These are phyloP conservation scores for Spilogale gracilis DNA, from an alignment of 2,113 vertebrate species.

Conservation along the genomic window DNA sequence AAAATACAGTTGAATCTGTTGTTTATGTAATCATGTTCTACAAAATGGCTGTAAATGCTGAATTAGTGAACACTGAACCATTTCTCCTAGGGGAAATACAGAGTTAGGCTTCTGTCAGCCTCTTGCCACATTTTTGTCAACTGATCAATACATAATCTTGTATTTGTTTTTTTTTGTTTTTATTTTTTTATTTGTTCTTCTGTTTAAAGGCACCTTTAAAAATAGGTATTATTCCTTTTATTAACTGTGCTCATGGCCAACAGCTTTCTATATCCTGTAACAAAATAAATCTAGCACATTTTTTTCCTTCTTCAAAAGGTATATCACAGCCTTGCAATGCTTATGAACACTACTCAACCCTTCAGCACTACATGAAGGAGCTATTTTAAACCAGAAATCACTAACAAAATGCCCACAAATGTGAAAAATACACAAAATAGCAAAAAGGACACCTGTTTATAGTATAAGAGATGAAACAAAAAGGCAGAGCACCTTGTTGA, in stretches of 20 bases:
- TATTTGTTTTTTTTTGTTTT: too few relatives aligned
- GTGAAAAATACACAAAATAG: background rate
- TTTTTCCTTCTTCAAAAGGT: background rate
- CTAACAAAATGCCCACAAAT: background rate
- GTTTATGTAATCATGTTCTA: background rate
- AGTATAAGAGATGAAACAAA: background rate
- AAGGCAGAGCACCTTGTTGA: background rate
- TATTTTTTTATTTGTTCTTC: background rate
- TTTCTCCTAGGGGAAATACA: background rate
- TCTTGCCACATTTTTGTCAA: background rate
- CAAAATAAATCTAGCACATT: background rate
- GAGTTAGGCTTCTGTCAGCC: background rate
- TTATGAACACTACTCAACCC: background rate
- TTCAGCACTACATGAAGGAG: background rate
- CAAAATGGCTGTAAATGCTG: background rate
- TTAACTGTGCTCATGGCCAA: background rate
- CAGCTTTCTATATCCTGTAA: background rate
- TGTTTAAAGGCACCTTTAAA: constrained; percentile 20
- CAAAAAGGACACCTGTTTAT: background rate
- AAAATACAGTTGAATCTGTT: background rate
- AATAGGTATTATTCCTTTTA: background rate
- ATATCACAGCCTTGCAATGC: background rate
- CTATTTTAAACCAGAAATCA: background rate
- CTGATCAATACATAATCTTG: background rate
- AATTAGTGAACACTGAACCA: background rate